A percentile compares a stretch with the other conserved stretches of the same genome.
Evolutionary conservation across 2,113 vertebrate species (phyloP).

Genomic region (Urocynchramus pylzowi): DNA sequence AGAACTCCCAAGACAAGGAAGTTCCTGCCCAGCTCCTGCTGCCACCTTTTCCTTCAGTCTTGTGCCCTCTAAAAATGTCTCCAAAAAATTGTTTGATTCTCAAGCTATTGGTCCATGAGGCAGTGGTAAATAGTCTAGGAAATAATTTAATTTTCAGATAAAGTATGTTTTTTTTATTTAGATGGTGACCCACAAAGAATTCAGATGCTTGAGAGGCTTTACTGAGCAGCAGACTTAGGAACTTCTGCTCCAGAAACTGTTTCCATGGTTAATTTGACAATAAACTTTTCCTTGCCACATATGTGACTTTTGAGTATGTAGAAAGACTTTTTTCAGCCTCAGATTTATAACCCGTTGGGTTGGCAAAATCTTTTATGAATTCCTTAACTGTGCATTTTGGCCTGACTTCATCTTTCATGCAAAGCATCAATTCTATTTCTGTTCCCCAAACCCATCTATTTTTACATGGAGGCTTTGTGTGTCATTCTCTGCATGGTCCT

Average conservation of each 20-base stretch:
- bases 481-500: not conserved
- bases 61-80: not conserved
- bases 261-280: not conserved
- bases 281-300: not conserved
- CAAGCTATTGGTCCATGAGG: not conserved
- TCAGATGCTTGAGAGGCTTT: not conserved
- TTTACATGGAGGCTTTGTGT: not conserved
- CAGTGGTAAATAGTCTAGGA: not conserved
- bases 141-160: not conserved
- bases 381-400: not conserved
- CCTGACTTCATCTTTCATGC: not conserved
- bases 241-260: not conserved
- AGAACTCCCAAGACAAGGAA: not conserved
- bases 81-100: not conserved
- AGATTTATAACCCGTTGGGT: not conserved
- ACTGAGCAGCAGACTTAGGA: not conserved
- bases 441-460: conserved; percentile 5
- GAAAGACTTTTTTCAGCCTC: not conserved
- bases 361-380: not conserved
- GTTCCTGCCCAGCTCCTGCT: not conserved
- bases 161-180: not conserved
- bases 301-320: not conserved
- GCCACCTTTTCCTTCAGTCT: not conserved
- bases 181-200: not conserved
- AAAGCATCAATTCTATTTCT: conserved; percentile 2